Conservation (phyloP, 2,888 invertebrate genomes). For the Teleiodes luculella region DNA sequence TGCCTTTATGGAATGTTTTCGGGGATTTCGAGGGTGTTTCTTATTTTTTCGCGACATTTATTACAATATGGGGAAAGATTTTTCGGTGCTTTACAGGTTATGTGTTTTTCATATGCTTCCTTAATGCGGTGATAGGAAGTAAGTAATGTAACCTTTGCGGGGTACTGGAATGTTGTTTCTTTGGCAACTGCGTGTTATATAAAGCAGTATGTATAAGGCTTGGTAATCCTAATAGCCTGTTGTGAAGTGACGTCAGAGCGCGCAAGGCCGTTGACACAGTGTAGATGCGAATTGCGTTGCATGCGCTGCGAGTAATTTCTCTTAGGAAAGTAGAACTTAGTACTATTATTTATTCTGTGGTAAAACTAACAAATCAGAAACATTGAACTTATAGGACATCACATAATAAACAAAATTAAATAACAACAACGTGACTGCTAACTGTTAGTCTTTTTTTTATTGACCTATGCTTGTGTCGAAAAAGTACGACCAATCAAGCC, state of each 20-base stretch:
- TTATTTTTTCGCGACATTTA: slow-evolving; percentile 6
- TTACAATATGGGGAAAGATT: slow-evolving; percentile 2
- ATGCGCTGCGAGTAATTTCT: slow-evolving; percentile 51
- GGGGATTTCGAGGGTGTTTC: neutral
- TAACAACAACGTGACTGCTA: no score
- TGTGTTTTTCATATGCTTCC: neutral
- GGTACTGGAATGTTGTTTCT: neutral
- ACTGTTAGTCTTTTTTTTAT: no score
- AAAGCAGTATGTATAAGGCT: neutral
- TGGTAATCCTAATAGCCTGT: neutral
- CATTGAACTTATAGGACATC: no score
- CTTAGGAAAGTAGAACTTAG: slow-evolving; percentile 53
- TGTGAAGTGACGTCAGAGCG: slow-evolving; percentile 39
- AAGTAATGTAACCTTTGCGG: no score
- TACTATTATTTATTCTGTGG: no score
- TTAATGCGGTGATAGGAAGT: neutral
- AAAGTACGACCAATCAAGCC: no score
- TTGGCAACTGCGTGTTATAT: neutral
- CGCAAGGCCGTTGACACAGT: slow-evolving; percentile 41
- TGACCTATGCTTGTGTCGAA: no score
- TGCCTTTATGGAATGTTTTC: slow-evolving; percentile 6
- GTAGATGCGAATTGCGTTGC: slow-evolving; percentile 15
- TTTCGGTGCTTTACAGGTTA: neutral
- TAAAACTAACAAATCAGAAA: no score
- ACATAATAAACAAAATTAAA: no score